Evolutionary conservation across 2,888 invertebrate genomes (phyloP), one percentile per base, ranked within the genome.

Genomic region (Acronicta aceris): DNA sequence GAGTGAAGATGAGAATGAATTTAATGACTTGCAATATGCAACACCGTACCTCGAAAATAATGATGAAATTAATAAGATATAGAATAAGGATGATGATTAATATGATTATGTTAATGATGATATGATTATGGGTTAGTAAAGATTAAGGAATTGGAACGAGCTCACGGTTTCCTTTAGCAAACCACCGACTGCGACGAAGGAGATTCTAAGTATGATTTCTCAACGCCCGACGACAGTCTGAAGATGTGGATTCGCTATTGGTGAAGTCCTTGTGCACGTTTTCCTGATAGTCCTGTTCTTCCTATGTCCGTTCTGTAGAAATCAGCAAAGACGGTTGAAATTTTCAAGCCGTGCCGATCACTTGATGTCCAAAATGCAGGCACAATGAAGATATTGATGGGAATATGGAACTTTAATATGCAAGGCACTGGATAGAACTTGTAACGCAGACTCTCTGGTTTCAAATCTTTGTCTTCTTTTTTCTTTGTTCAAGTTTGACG

Each of bases 121-220:
- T 8, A 33, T 12, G 21, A 21, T 36, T 16, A 36, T 21, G 36
- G 13, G 16, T 27, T 17, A 17, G n/a, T 36, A 3, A n/a, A 48
- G 6, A 48, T 36, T 4, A 49, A 49, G 49, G 49, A 38, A 49
- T 49, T 49, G 49, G 49, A 49, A 41, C 50, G 50, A 36, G 30
- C 53, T 36, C 53, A 43, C 43, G 13, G 53, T 45, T 53, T 53
- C 30, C 30, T 30, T 53, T 15, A n/a, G 53, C 43, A 45, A 53
- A 43, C 43, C 43, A 33, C 53, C 38, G 50, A 45, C 17, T 17
- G 17, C 36, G 38, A 5, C 33, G 17, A 36, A 7, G 17, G 17
- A 38, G 17, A 42, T 42, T 2, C 1, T 17, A 2, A 30, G n/a
- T 4, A 12, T 17, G 12, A 17, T 42, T 38, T 10, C 17, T 42